Conservation (phyloP, 2,888 invertebrate genomes). For the Nebria brevicollis region DNA sequence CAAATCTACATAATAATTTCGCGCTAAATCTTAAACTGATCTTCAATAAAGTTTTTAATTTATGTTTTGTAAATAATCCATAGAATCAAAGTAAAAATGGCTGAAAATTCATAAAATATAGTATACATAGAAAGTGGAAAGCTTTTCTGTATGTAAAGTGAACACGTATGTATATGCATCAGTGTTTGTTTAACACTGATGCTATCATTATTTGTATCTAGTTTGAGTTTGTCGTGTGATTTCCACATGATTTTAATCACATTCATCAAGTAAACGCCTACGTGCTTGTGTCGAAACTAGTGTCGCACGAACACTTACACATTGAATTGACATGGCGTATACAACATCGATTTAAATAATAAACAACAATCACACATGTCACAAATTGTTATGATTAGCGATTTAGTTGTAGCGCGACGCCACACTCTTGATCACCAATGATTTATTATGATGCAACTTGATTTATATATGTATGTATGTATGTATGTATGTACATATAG, state of each 20-base stretch:
- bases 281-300: neutral
- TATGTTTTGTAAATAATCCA: neutral
- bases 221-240: neutral
- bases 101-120: too few species aligned
- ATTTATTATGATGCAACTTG: neutral
- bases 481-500: too few species aligned
- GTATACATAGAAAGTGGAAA: neutral
- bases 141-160: neutral
- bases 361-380: conserved; percentile 1
- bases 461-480: neutral
- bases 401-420: neutral
- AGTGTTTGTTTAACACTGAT: too few species aligned
- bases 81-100: neutral
- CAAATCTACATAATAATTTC: neutral
- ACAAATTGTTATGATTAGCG: neutral
- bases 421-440: neutral
- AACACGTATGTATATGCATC: neutral
- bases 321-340: neutral
- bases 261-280: conserved; percentile 16
- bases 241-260: conserved; percentile 9
- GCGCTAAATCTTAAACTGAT: neutral
- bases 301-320: neutral
- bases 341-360: conserved; percentile 1
- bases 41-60: neutral
- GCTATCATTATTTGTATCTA: conserved; percentile 1